Evolutionary conservation across 2,797 vertebrate species (phyloP).

Genomic region (Masticophis lateralis): DNA sequence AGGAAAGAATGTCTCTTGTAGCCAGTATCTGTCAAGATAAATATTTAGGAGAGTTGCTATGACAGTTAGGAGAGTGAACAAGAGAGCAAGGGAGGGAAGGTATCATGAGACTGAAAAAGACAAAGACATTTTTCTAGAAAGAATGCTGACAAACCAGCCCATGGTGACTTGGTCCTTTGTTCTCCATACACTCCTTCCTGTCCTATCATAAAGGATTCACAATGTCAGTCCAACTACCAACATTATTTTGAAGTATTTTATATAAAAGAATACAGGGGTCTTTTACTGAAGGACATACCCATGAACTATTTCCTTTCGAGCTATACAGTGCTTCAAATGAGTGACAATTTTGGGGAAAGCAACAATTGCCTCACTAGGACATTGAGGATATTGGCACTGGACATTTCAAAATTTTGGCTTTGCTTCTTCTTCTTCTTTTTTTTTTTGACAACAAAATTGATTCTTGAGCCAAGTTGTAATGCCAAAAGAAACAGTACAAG

Average conservation of each 20-base stretch:
- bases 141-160: conserved; percentile 57
- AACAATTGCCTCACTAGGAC: background rate
- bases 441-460: background rate
- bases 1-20: conserved; percentile 62
- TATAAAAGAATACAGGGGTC: background rate
- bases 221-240: conserved; percentile 25
- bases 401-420: background rate
- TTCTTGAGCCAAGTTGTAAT: background rate
- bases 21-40: conserved; percentile 75
- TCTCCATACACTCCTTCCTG: conserved; percentile 12
- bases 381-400: background rate
- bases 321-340: background rate
- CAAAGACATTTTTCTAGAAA: conserved; percentile 75
- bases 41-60: conserved; percentile 86
- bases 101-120: conserved; percentile 75
- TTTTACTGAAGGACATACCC: background rate
- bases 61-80: conserved; percentile 65
- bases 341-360: background rate
- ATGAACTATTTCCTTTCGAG: background rate
- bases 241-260: background rate
- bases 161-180: conserved; percentile 33
- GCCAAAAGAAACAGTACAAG: background rate
- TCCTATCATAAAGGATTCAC: conserved; percentile 13
- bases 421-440: background rate
- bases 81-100: conserved; percentile 61